A percentile compares a stretch with the other conserved stretches of the same genome.
These are phyloP conservation scores for Cenopis cana DNA, from an alignment of 2,888 invertebrate genomes.

Conservation along the genomic window DNA sequence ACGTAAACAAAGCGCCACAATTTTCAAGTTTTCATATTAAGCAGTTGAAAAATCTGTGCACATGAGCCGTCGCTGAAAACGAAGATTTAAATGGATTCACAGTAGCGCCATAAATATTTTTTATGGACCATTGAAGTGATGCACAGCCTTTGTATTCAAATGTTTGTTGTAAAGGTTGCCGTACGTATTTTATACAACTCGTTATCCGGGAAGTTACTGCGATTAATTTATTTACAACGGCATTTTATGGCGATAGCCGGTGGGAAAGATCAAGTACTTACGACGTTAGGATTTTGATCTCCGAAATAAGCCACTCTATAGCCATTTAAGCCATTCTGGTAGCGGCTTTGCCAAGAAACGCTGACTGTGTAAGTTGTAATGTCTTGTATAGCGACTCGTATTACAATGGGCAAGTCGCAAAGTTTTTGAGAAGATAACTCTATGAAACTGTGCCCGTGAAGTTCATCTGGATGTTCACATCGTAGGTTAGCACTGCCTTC, in stretches of 20 bases:
- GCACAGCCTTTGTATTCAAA: constrained; percentile 83
- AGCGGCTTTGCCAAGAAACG: constrained; percentile 95
- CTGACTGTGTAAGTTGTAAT: constrained; percentile 94
- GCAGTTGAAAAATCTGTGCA: constrained; percentile 58
- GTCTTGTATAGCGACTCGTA: constrained; percentile 94
- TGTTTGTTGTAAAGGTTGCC: constrained; percentile 78
- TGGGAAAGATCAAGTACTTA: constrained; percentile 65
- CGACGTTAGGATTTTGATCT: constrained; percentile 79
- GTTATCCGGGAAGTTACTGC: constrained; percentile 61
- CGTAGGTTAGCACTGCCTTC: constrained; percentile 87
- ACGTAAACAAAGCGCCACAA: constrained; percentile 36
- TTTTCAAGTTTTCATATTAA: constrained; percentile 44
- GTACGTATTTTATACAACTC: constrained; percentile 65
- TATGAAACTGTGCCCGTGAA: constrained; percentile 90
- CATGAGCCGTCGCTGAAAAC: constrained; percentile 67
- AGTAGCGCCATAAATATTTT: constrained; percentile 82
- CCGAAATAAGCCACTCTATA: constrained; percentile 94
- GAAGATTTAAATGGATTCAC: constrained; percentile 77
- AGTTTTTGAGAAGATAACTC: constrained; percentile 92
- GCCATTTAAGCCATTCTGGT: constrained; percentile 93
- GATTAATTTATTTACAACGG: constrained; percentile 51
- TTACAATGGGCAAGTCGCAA: constrained; percentile 93
- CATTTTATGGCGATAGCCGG: constrained; percentile 12
- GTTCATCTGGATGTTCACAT: constrained; percentile 93
- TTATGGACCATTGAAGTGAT: constrained; percentile 85